phyloP scores from a whole-genome alignment of 2,797 vertebrate genomes.

The Staurois parvus region DNA sequence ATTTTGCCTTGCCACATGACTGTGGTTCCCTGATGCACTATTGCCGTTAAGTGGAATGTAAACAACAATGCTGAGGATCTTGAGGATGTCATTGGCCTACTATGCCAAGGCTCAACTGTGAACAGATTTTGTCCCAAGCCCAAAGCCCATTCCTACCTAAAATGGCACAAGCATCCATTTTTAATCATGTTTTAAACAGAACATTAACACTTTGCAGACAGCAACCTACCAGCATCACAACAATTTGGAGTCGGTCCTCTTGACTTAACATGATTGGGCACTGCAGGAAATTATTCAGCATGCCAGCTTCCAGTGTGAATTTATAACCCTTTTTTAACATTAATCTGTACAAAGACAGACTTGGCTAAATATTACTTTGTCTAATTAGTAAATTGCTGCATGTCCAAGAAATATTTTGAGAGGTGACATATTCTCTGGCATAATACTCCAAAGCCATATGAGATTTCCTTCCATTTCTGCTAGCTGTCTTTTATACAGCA shows the following conservation, averaged over 20 bases:
- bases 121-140: too few species aligned
- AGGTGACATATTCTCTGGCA: background rate
- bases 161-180: too few species aligned
- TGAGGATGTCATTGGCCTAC: too few species aligned
- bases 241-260: background rate
- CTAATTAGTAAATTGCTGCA: background rate
- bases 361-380: background rate
- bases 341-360: background rate
- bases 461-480: background rate
- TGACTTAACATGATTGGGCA: background rate
- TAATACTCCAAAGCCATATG: background rate
- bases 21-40: too few species aligned
- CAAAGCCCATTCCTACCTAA: too few species aligned
- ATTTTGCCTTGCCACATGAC: too few species aligned
- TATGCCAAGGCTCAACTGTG: too few species aligned
- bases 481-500: background rate
- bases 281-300: background rate
- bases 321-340: background rate
- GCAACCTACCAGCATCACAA: background rate
- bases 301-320: background rate
- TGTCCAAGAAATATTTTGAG: background rate
- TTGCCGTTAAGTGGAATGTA: too few species aligned
- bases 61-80: too few species aligned
- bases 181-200: background rate
- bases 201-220: background rate